Evolutionary conservation across 2,113 vertebrate species (phyloP).

Genomic region (Tursiops truncatus): DNA sequence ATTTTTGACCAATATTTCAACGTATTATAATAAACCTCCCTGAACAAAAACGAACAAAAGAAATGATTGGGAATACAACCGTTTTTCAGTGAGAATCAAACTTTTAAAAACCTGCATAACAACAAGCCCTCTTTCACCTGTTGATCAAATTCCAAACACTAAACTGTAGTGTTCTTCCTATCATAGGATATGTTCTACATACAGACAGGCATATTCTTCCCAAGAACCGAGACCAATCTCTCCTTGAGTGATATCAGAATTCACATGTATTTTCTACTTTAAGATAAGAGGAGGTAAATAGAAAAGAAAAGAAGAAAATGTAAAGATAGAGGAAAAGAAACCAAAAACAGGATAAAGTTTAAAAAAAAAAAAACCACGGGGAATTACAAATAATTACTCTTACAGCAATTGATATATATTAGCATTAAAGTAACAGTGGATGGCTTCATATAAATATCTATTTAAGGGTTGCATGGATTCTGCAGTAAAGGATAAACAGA

Average conservation of each 20-base stretch:
- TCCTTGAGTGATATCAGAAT: neutral
- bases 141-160: neutral
- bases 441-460: neutral
- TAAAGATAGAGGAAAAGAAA: neutral
- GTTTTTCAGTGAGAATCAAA: neutral
- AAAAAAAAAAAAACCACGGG: neutral
- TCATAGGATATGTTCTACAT: neutral
- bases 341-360: neutral
- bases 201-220: neutral
- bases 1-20: neutral
- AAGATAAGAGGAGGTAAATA: neutral
- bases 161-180: neutral
- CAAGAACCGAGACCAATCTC: neutral
- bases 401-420: neutral
- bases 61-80: neutral
- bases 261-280: neutral
- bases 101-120: neutral
- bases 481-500: neutral
- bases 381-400: neutral
- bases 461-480: neutral
- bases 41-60: neutral
- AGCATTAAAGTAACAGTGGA: neutral
- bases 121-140: neutral
- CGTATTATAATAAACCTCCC: neutral
- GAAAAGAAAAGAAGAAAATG: neutral